Conservation (phyloP, 2,797 vertebrate genomes). For the Acrossocheilus fasciatus region DNA sequence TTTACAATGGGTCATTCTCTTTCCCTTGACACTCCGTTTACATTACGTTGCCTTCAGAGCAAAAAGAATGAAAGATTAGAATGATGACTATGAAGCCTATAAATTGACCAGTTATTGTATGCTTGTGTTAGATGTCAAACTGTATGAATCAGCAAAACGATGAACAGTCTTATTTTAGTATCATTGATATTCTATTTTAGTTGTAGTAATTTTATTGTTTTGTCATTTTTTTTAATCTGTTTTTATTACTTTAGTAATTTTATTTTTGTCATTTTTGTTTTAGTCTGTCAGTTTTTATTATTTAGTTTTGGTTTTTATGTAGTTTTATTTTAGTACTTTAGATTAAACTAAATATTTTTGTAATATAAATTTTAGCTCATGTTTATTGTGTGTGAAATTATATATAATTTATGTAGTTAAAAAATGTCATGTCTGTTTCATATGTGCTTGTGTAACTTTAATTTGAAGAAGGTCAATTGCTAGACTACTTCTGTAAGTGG, state of each 20-base stretch:
- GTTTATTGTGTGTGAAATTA: background rate
- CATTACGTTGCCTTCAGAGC: background rate
- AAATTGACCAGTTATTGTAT: background rate
- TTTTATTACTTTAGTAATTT: background rate
- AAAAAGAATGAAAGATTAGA: background rate
- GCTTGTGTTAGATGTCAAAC: background rate
- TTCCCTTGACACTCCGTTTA: constrained; percentile 21
- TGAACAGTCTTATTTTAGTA: background rate
- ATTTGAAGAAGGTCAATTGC: background rate
- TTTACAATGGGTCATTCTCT: background rate
- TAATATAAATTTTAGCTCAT: background rate
- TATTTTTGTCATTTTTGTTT: background rate
- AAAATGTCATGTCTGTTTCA: background rate
- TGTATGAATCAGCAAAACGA: background rate
- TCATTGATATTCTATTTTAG: background rate
- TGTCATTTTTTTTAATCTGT: background rate
- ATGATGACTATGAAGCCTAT: background rate
- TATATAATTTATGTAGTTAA: background rate
- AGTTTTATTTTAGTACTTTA: background rate
- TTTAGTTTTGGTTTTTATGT: background rate
- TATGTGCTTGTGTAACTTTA: background rate
- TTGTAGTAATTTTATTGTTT: background rate
- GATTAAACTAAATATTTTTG: background rate
- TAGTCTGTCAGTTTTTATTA: background rate
- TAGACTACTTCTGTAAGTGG: background rate